Evolutionary conservation across 2,113 vertebrate species (phyloP), one percentile per base, ranked within the genome.

Genomic region (Ophthalmolycus amberensis): DNA sequence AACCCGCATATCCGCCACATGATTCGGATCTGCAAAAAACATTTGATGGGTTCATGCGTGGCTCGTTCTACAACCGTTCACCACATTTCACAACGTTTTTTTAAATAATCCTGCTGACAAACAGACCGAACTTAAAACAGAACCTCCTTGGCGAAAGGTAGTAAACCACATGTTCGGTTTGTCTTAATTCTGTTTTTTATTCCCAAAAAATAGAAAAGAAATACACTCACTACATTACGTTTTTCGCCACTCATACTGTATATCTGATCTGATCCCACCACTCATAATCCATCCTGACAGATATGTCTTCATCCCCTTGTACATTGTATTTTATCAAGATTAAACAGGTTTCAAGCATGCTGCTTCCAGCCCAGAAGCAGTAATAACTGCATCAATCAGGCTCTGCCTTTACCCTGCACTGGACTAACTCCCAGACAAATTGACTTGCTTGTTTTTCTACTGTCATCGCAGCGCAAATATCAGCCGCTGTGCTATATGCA

Each of bases 321-420:
- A 73, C 46, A 81, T 72, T 67, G 73, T 80, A 72, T 87, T 90
- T 86, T 54, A 93, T 91, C 83, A 90, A 90, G 85, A 92, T 93
- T 88, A 90, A 91, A 88, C 79, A 75, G 83, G 74, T 89, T 82
- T 84, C 29, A 38, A 65, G 64, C 25, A 1, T 18, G 22, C 65
- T 38, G 67, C 72, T 75, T 83, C 54, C 66, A 77, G 80, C 83
- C 65, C 71, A 80, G 74, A 37, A 62, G 64, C 54, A 50, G 79
- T 89, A 94, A 92, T 77, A 77, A 89, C 86, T 77, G 80, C 80
- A 93, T 92, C 88, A 85, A 91, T 91, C 91, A 86, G 71, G 81
- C 80, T 93, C 92, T 90, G 75, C 56, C 34, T 93, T 92, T 90
- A 77, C 56, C 34, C 48, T 85, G 54, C 71, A 58, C 75, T 38